Conservation (phyloP, 2,888 invertebrate species). For the Leptinotarsa juncta region DNA sequence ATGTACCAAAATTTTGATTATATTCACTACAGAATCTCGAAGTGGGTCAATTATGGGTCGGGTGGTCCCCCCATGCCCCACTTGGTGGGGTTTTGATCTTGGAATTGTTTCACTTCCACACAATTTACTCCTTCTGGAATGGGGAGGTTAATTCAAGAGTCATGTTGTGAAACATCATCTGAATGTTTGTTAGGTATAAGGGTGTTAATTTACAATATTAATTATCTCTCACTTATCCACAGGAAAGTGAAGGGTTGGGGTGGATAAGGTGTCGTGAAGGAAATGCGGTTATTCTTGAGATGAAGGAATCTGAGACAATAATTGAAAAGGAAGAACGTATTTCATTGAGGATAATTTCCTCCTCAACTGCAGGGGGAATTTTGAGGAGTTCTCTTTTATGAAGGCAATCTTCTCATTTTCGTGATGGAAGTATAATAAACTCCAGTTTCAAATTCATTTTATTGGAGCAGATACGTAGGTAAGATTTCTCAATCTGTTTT, state of each 20-base stretch:
- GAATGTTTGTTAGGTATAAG: not conserved
- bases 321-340: too few relatives aligned
- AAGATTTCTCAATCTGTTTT: too few relatives aligned
- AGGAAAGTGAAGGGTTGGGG: not conserved
- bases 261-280: too few relatives aligned
- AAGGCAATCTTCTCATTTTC: too few relatives aligned
- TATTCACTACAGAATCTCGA: slow-evolving; percentile 14
- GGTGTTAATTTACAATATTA: slow-evolving; percentile 3
- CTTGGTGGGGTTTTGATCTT: not conserved
- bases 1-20: slow-evolving; percentile 26
- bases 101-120: slow-evolving; percentile 19
- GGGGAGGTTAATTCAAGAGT: slow-evolving; percentile 1
- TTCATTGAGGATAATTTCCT: too few relatives aligned
- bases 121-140: slow-evolving; percentile 1
- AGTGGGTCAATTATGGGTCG: slow-evolving; percentile 16
- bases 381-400: too few relatives aligned
- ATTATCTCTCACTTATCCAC: not conserved
- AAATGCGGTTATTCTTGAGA: too few relatives aligned
- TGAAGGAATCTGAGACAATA: too few relatives aligned
- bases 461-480: too few relatives aligned
- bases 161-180: not conserved
- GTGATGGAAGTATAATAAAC: too few relatives aligned
- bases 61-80: not conserved
- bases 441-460: too few relatives aligned
- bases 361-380: too few relatives aligned